Percentiles rank a stretch among this genome's conserved stretches.
These are phyloP conservation scores for Picus viridis DNA, from an alignment of 2,797 vertebrate species.

Conservation along the genomic window DNA sequence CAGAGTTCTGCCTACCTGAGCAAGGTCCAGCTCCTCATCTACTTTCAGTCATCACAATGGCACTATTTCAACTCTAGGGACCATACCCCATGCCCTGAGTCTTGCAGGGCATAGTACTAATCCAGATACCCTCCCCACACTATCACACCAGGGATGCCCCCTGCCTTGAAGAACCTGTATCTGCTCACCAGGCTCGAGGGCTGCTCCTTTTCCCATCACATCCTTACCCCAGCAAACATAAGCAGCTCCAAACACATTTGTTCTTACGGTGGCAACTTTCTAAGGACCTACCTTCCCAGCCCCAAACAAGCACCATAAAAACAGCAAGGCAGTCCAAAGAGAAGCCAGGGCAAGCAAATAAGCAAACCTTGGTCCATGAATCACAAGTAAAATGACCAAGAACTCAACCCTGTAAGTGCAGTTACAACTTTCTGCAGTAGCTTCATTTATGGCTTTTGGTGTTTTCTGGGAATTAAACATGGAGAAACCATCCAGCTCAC, in stretches of 20 bases:
- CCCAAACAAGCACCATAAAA: neutral
- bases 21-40: neutral
- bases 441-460: neutral
- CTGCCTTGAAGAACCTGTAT: neutral
- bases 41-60: neutral
- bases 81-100: neutral
- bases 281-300: neutral
- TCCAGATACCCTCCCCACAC: neutral
- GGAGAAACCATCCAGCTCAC: neutral
- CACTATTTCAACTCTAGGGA: neutral
- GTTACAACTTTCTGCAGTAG: neutral
- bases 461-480: neutral
- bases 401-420: neutral
- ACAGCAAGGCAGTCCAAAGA: neutral
- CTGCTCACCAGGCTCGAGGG: fast-evolving
- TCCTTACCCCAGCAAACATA: neutral
- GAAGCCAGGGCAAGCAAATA: slow-evolving; percentile 3
- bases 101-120: neutral
- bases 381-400: slow-evolving; percentile 14
- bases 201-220: neutral
- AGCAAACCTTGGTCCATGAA: neutral
- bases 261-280: neutral
- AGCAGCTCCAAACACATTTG: neutral
- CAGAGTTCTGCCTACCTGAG: neutral
- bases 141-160: neutral